phyloP scores from a whole-genome alignment of 2,888 invertebrate species.

The Agonopterix alstromeriana region DNA sequence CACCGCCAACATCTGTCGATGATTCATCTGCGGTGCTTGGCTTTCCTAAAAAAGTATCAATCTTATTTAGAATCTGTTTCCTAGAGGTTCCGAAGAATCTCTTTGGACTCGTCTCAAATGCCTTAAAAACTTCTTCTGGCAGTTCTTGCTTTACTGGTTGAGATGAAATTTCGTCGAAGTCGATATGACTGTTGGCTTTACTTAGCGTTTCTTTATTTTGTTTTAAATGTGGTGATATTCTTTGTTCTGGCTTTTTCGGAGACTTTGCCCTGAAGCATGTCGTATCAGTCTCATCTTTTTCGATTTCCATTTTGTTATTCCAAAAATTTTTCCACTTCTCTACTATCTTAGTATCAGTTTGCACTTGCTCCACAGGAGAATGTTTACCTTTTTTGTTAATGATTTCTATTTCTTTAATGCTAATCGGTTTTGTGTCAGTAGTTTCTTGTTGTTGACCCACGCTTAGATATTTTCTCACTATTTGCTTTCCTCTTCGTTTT shows the following conservation, averaged over 20 bases:
- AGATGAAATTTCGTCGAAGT: conserved; percentile 8
- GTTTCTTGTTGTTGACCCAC: conserved; percentile 30
- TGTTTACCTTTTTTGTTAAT: conserved; percentile 11
- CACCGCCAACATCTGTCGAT: conserved; percentile 26
- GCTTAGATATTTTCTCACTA: conserved; percentile 51
- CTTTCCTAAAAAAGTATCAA: conserved; percentile 61
- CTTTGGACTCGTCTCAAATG: conserved; percentile 70
- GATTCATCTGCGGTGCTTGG: conserved; percentile 34
- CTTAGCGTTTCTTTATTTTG: conserved; percentile 5
- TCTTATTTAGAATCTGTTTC: conserved; percentile 63
- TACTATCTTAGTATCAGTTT: conserved; percentile 39
- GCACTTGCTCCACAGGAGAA: conserved; percentile 13
- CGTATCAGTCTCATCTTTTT: conserved; percentile 26
- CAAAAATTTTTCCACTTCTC: conserved; percentile 65
- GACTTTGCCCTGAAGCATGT: conserved; percentile 21
- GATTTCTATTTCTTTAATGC: conserved; percentile 16
- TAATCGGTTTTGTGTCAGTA: conserved; percentile 4
- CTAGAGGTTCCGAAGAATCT: conserved; percentile 68
- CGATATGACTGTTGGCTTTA: not conserved
- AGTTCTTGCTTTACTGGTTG: conserved; percentile 51
- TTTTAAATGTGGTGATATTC: conserved; percentile 8
- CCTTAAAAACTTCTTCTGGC: conserved; percentile 66
- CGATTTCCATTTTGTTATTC: conserved; percentile 53
- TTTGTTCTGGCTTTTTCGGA: conserved; percentile 13
- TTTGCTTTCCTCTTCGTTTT: conserved; percentile 61